These are phyloP conservation scores for Trachemys scripta DNA, from an alignment of 2,113 vertebrate species.

Conservation along the genomic window DNA sequence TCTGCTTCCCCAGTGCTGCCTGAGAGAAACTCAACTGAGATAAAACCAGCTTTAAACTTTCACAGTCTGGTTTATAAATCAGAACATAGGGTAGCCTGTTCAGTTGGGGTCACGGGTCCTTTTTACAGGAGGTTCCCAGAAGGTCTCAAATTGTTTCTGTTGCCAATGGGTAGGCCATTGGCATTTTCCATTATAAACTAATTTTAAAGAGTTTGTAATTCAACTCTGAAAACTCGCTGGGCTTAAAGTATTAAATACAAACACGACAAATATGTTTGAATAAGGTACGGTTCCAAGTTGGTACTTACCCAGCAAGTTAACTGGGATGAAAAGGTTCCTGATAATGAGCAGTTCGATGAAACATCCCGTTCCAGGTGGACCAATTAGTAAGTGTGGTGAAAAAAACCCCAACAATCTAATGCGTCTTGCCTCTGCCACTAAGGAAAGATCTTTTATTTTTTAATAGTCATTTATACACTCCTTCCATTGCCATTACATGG, in stretches of 20 bases:
- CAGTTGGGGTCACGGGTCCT: accelerated
- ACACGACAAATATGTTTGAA: background rate
- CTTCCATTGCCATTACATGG: background rate
- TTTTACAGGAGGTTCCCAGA: background rate
- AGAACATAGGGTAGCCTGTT: background rate
- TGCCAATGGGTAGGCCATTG: background rate
- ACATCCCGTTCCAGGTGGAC: conserved; percentile 3
- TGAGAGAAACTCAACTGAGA: too few species aligned
- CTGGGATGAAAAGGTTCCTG: background rate
- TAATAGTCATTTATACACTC: background rate
- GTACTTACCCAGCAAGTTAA: background rate
- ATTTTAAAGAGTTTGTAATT: background rate
- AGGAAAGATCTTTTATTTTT: background rate
- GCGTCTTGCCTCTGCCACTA: accelerated
- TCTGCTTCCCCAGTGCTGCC: background rate
- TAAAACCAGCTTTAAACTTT: background rate
- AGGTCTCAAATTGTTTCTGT: background rate
- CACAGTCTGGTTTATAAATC: background rate
- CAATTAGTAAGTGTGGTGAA: conserved; percentile 36
- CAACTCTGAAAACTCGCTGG: background rate
- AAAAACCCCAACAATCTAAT: background rate
- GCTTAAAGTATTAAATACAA: background rate
- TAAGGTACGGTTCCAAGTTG: background rate
- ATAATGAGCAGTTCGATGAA: conserved; percentile 3
- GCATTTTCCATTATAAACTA: background rate